Conservation (phyloP, 2,797 vertebrate species). For the Siniperca obscura region DNA sequence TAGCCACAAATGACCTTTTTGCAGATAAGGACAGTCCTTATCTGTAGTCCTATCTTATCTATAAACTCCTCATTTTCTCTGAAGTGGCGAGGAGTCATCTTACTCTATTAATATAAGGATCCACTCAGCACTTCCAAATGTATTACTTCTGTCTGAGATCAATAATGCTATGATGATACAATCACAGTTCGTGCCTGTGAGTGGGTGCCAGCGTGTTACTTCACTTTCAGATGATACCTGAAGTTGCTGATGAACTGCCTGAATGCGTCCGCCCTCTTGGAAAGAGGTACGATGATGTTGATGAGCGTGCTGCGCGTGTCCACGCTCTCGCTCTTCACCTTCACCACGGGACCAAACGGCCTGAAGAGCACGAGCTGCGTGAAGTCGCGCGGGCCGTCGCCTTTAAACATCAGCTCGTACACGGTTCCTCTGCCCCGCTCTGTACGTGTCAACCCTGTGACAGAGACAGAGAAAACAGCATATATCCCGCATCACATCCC, state of each 20-base stretch:
- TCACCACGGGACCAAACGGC: slow-evolving; percentile 92
- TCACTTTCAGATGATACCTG: slow-evolving; percentile 82
- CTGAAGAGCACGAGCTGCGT: slow-evolving; percentile 91
- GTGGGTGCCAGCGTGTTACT: not conserved
- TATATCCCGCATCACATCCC: not conserved
- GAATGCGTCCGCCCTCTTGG: slow-evolving; percentile 89
- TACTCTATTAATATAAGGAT: slow-evolving; percentile 3
- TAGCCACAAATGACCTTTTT: not conserved
- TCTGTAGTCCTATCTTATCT: not conserved
- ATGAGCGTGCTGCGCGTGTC: slow-evolving; percentile 87
- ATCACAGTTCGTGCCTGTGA: not conserved
- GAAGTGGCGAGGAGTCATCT: not conserved
- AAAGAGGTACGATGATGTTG: slow-evolving; percentile 92
- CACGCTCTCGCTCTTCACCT: slow-evolving; percentile 90
- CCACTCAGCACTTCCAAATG: slow-evolving; percentile 1
- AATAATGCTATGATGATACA: slow-evolving; percentile 1
- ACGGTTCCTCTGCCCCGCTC: slow-evolving; percentile 91
- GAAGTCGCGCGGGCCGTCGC: slow-evolving; percentile 86
- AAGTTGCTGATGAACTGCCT: slow-evolving; percentile 94
- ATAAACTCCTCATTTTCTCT: not conserved
- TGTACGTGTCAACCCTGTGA: slow-evolving; percentile 89
- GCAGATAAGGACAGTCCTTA: not conserved
- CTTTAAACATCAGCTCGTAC: slow-evolving; percentile 93
- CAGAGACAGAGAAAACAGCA: slow-evolving; percentile 41
- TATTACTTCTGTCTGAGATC: slow-evolving; percentile 5